Base-by-base conservation (phyloP, 2,113 vertebrate genomes). In the Sander vitreus region DNA sequence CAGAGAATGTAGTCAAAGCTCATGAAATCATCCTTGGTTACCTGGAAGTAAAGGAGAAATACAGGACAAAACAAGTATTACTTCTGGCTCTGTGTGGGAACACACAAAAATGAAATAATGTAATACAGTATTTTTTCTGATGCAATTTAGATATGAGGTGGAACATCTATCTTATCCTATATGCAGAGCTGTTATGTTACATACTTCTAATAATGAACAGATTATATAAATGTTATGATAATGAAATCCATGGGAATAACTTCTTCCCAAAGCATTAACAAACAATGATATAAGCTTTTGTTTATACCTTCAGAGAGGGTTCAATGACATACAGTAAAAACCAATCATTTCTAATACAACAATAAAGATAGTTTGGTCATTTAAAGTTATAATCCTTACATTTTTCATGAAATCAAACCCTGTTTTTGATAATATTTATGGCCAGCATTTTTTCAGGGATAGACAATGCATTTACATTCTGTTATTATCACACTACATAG, bases 1-100 rank as follows among this genome's bases (percentile, higher is more conserved):
- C 98, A 99, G 1, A 99, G 96, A 72, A 99, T 97, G 80, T 97
- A 96, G 81, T 99, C 97, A 65, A 97, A 99, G 33, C 92, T 96
- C 91, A 91, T 84, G 83, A 99, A 99, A 86, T 99, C 98, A 3
- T 98, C 96, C 72, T 96, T 97, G 63, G 97, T 99, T 92, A 99
- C 90, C 98, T 99, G 87, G 65, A 87, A 83, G 78, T n/a, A 48
- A 71, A 68, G 45, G 21, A 57, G 67, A 85, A 84, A 78, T 10
- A 30, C 39, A 89, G 64, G 48, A 83, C 47, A 88, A 81, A 82
- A 86, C 33, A 87, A 84, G 82, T 78, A 50, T 92, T 85, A 88
- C 70, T 63, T 67, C 87, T 85, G 83, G 84, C 59, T 73, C 4
- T 8, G 30, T 11, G 74, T 57, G 64, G 54, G 76, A 57, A 68